These are phyloP conservation scores for Dendroctonus valens DNA, from an alignment of 1,140 invertebrate genomes.

Conservation along the genomic window DNA sequence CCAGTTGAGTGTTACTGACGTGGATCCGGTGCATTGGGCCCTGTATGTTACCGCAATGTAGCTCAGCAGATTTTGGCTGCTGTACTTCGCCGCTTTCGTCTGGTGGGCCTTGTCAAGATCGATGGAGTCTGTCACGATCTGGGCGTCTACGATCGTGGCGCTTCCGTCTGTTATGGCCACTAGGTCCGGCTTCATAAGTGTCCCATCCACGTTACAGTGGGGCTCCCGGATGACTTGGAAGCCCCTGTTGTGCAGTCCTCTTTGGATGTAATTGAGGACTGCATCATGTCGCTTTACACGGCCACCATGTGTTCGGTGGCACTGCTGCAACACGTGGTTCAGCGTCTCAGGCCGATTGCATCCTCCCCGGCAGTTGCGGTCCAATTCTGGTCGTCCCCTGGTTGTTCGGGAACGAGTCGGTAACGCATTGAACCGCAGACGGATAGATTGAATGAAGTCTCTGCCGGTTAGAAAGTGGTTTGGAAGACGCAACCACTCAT, in stretches of 20 bases:
- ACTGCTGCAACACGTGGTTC: constrained; percentile 13
- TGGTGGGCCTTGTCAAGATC: background rate
- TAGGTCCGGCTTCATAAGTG: background rate
- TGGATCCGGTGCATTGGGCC: background rate
- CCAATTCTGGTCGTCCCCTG: background rate
- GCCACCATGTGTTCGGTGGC: constrained; percentile 5
- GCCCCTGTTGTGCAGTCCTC: background rate
- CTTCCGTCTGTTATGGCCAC: background rate
- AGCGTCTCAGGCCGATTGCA: constrained; percentile 1
- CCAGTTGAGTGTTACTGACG: constrained; percentile 4
- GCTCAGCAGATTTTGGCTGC: background rate
- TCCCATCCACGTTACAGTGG: too few species aligned
- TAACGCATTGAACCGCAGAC: constrained; percentile 4
- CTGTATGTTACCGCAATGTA: background rate
- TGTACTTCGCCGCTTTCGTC: background rate
- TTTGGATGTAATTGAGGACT: background rate
- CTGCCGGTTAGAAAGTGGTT: constrained; percentile 3
- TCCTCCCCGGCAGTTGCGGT: constrained; percentile 4
- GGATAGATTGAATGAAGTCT: constrained; percentile 1
- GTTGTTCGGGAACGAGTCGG: background rate
- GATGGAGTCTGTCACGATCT: constrained; percentile 5
- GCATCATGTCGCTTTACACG: constrained; percentile 10
- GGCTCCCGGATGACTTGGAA: background rate
- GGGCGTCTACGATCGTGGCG: background rate
- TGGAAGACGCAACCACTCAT: background rate